These are phyloP conservation scores for Pogonognathellus flavescens DNA, from an alignment of 1,140 invertebrate genomes.

Conservation along the genomic window DNA sequence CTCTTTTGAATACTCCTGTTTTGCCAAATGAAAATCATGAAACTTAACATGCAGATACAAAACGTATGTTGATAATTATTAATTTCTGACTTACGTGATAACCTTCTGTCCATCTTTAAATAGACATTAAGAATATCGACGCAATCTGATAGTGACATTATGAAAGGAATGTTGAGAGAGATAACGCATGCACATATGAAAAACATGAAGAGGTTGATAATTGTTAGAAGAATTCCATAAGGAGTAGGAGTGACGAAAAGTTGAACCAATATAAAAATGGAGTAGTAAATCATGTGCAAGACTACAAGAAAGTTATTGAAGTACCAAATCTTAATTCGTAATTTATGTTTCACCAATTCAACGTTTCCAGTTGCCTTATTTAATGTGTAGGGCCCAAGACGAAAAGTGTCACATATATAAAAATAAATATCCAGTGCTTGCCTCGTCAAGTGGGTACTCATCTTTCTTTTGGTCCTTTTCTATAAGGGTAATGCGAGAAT, in stretches of 20 bases:
- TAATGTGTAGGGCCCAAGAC: background rate
- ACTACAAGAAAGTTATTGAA: background rate
- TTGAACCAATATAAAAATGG: background rate
- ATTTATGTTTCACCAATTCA: background rate
- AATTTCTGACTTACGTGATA: background rate
- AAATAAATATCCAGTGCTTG: background rate
- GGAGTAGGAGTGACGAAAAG: background rate
- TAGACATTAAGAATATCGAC: background rate
- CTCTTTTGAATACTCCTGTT: background rate
- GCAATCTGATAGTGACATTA: background rate
- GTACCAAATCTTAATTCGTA: background rate
- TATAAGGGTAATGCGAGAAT: too few relatives aligned
- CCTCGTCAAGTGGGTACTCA: background rate
- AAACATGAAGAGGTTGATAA: background rate
- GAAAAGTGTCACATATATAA: background rate
- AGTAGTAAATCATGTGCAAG: background rate
- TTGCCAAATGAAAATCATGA: too few relatives aligned
- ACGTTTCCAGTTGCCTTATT: background rate
- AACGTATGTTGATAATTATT: too few relatives aligned
- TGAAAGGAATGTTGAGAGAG: background rate
- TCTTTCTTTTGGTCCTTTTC: too few relatives aligned
- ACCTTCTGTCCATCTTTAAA: background rate
- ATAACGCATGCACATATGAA: background rate
- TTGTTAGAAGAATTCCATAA: background rate
- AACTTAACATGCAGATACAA: too few relatives aligned